Percentiles rank a stretch among this genome's conserved stretches.
phyloP scores from a whole-genome alignment of 2,888 invertebrate species.

The Euproctis similis region DNA sequence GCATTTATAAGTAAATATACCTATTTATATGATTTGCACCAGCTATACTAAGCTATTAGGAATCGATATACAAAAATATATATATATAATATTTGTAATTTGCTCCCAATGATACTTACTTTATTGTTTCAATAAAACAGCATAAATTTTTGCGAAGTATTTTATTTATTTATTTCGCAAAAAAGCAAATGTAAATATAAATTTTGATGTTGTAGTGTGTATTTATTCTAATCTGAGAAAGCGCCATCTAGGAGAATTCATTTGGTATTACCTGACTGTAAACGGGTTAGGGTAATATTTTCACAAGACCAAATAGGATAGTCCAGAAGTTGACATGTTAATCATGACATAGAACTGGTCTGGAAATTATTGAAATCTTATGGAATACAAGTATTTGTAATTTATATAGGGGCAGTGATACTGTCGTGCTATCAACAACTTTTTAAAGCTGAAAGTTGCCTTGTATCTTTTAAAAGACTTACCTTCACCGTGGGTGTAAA shows the following conservation, averaged over 20 bases:
- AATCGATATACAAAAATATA: conserved; percentile 21
- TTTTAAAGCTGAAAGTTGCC: conserved; percentile 24
- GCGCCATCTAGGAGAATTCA: not conserved
- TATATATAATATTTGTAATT: too few relatives aligned
- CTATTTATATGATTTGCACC: conserved; percentile 18
- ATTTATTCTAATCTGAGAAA: conserved; percentile 1
- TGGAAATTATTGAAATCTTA: too few relatives aligned
- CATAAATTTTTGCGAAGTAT: too few relatives aligned
- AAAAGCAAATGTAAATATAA: conserved; percentile 11
- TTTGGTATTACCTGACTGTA: conserved; percentile 14
- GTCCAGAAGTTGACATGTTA: too few relatives aligned
- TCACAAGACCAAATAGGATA: conserved; percentile 27
- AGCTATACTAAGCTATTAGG: conserved; percentile 16
- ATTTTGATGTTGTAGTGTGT: conserved; percentile 18
- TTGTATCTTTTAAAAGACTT: conserved; percentile 23
- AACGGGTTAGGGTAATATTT: conserved; percentile 12
- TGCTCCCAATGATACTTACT: too few relatives aligned
- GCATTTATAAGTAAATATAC: too few relatives aligned
- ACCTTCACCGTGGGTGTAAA: conserved; percentile 18
- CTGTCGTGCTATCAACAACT: conserved; percentile 8
- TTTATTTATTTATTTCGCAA: too few relatives aligned
- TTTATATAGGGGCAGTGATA: not conserved
- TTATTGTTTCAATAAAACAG: too few relatives aligned
- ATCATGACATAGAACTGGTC: too few relatives aligned
- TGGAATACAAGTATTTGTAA: too few relatives aligned